A percentile compares a stretch with the other conserved stretches of the same genome.
These are phyloP conservation scores for Echeneis naucrates DNA, from an alignment of 2,797 vertebrate genomes.

Conservation along the genomic window DNA sequence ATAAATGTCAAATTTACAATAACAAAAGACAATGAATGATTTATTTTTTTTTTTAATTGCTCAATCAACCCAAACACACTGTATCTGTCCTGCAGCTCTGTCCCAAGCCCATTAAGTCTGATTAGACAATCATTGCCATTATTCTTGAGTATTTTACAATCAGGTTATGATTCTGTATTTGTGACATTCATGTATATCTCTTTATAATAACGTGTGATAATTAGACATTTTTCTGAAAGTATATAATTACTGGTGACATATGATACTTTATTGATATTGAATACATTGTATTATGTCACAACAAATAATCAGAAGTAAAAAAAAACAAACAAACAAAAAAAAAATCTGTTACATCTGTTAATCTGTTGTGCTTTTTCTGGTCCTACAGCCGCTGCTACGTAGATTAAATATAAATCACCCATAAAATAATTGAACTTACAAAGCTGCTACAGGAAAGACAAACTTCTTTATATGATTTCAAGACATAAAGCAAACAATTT, in stretches of 20 bases:
- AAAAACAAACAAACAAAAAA: too few relatives aligned
- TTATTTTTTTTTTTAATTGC: not conserved
- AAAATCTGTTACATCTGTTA: too few relatives aligned
- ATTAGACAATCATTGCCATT: not conserved
- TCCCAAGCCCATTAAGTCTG: not conserved
- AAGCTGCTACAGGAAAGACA: too few relatives aligned
- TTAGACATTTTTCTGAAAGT: not conserved
- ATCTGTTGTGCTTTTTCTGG: too few relatives aligned
- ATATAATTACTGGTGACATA: not conserved
- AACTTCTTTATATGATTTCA: not conserved
- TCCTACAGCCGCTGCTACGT: not conserved
- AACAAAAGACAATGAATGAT: not conserved
- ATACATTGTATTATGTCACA: not conserved
- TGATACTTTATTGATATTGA: not conserved
- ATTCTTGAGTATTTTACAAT: not conserved
- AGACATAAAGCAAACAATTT: not conserved
- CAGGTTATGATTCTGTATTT: not conserved
- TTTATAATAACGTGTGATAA: not conserved
- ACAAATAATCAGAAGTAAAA: not conserved
- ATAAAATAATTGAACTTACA: constrained; percentile 8
- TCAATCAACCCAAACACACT: constrained; percentile 8
- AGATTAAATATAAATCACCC: not conserved
- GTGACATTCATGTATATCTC: not conserved
- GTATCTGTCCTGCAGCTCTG: not conserved
- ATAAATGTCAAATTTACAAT: not conserved